Conservation (phyloP, 2,113 vertebrate genomes). For the Otus sunia region DNA sequence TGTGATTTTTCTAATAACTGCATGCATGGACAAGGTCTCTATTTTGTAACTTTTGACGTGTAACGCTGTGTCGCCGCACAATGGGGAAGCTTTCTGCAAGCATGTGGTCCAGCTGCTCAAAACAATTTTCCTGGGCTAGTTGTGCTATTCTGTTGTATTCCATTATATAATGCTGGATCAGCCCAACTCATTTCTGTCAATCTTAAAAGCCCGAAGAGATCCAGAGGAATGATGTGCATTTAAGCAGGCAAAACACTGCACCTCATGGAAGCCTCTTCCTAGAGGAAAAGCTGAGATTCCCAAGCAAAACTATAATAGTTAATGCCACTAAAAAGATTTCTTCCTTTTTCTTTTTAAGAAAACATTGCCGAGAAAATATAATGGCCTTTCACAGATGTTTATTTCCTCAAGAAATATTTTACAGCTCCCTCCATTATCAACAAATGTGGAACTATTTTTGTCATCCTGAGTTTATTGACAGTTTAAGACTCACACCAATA, state of each 20-base stretch:
- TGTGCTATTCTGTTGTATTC: not conserved
- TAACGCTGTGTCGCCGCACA: accelerated
- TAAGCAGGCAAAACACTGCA: not conserved
- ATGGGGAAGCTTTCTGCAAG: not conserved
- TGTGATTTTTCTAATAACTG: not conserved
- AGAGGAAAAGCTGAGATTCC: not conserved
- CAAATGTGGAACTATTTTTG: not conserved
- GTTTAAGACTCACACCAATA: not conserved
- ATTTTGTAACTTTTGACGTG: not conserved
- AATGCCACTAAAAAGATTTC: not conserved
- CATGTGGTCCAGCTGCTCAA: not conserved
- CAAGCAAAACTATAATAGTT: not conserved
- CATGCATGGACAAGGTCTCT: not conserved
- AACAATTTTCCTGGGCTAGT: not conserved
- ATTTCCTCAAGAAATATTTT: not conserved
- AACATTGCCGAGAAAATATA: not conserved
- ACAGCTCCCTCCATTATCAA: not conserved
- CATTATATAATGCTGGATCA: not conserved
- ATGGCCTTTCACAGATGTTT: not conserved
- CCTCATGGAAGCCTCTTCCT: not conserved
- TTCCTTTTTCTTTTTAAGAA: not conserved
- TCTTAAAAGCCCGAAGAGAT: not conserved
- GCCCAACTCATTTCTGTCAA: not conserved
- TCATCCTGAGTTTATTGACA: not conserved
- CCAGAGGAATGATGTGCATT: not conserved